A percentile compares a stretch with the other conserved stretches of the same genome.
These are phyloP conservation scores for Epinotia demarniana DNA, from an alignment of 2,888 invertebrate species.

Conservation along the genomic window DNA sequence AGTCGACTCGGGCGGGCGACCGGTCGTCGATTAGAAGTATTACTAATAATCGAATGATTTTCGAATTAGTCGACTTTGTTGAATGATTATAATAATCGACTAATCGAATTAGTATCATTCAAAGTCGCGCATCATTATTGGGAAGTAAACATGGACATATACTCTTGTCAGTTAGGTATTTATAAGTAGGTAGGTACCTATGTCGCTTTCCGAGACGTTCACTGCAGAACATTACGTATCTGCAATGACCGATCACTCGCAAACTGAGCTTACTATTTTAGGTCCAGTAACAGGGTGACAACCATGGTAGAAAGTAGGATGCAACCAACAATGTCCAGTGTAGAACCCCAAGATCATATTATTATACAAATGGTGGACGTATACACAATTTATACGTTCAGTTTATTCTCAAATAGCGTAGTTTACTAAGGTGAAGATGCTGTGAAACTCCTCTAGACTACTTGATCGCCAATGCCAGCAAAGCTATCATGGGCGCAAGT, in stretches of 20 bases:
- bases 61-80: no score
- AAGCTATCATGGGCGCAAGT: slow-evolving; percentile 23
- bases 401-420: slow-evolving; percentile 2
- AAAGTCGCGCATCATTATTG: no score
- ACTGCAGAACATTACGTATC: background rate
- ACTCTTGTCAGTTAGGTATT: background rate
- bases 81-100: no score
- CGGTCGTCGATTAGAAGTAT: no score
- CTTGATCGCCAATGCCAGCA: slow-evolving; percentile 21
- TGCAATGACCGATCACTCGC: background rate
- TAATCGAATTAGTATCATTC: no score
- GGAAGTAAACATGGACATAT: slow-evolving; percentile 4
- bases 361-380: background rate
- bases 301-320: background rate
- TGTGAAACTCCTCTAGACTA: slow-evolving; percentile 25
- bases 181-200: no score
- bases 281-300: no score
- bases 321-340: background rate
- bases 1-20: no score
- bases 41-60: no score
- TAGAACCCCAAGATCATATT: background rate
- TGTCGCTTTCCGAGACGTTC: no score
- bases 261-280: background rate
- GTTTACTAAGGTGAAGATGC: slow-evolving; percentile 13
- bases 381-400: background rate